Conservation (phyloP, 2,797 vertebrate genomes). For the Cynopterus sphinx region DNA sequence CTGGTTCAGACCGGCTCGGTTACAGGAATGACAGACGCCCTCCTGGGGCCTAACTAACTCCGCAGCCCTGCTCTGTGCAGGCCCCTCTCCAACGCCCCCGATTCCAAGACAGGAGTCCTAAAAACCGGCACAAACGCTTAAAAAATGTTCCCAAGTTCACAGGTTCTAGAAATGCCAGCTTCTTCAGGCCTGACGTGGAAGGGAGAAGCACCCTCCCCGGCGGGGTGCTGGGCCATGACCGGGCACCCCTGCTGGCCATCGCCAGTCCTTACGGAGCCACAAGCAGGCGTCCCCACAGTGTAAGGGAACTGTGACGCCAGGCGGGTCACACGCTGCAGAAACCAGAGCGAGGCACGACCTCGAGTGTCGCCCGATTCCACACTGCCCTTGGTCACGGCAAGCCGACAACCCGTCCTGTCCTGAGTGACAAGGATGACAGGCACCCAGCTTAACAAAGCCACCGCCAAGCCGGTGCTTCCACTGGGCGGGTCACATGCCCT, state of each 20-base stretch:
- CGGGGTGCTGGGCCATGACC: fast-evolving
- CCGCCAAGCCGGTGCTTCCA: background rate
- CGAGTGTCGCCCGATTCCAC: background rate
- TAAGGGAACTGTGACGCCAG: background rate
- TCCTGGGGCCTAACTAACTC: background rate
- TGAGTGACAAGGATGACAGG: background rate
- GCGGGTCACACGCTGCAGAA: background rate
- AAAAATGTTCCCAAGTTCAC: background rate
- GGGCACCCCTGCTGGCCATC: background rate
- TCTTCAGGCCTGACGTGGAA: background rate
- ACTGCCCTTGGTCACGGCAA: fast-evolving
- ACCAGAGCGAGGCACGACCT: background rate
- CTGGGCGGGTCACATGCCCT: background rate
- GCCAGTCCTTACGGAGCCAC: background rate
- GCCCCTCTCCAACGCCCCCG: background rate
- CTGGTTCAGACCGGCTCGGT: slow-evolving; percentile 60
- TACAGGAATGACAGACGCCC: slow-evolving; percentile 22
- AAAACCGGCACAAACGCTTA: background rate
- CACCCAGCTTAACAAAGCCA: background rate
- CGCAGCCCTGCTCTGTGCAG: background rate
- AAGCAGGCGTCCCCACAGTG: background rate
- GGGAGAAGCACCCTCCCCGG: background rate
- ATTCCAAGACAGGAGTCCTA: background rate
- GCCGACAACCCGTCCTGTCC: background rate
- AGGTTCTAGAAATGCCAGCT: background rate